Conservation (phyloP, 2,797 vertebrate species). For the Trichosurus vulpecula region DNA sequence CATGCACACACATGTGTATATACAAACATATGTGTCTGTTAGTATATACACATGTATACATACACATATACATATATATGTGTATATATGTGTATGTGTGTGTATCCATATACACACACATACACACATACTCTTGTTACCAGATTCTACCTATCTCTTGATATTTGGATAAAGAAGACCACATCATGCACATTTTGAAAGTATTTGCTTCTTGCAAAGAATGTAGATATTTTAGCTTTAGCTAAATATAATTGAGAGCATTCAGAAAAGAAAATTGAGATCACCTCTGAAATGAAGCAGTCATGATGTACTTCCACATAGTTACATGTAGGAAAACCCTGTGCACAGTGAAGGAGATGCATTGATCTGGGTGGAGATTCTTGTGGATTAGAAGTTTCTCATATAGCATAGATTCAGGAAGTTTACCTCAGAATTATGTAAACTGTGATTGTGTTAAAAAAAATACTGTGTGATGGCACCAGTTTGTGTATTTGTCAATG, state of each 20-base stretch:
- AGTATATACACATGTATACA: background rate
- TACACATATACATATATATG: background rate
- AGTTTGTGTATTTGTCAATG: slow-evolving; percentile 81
- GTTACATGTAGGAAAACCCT: background rate
- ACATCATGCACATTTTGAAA: background rate
- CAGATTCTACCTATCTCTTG: background rate
- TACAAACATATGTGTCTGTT: background rate
- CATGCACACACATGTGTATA: too few species aligned
- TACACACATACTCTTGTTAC: background rate
- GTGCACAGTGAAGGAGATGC: background rate
- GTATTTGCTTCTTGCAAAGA: background rate
- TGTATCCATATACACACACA: background rate
- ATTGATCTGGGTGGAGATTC: background rate
- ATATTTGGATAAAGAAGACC: background rate
- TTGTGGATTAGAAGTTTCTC: slow-evolving; percentile 51
- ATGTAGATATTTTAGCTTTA: background rate
- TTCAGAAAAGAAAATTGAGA: background rate
- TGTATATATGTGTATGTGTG: too few species aligned
- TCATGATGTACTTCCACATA: background rate
- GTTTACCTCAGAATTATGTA: slow-evolving; percentile 84
- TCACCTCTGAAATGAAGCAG: background rate
- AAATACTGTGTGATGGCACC: slow-evolving; percentile 73
- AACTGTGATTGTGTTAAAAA: slow-evolving; percentile 83
- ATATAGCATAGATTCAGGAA: slow-evolving; percentile 70
- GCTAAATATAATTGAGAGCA: background rate